phyloP scores from a whole-genome alignment of 1,140 invertebrate genomes.

The Stegodyphus dumicola region DNA sequence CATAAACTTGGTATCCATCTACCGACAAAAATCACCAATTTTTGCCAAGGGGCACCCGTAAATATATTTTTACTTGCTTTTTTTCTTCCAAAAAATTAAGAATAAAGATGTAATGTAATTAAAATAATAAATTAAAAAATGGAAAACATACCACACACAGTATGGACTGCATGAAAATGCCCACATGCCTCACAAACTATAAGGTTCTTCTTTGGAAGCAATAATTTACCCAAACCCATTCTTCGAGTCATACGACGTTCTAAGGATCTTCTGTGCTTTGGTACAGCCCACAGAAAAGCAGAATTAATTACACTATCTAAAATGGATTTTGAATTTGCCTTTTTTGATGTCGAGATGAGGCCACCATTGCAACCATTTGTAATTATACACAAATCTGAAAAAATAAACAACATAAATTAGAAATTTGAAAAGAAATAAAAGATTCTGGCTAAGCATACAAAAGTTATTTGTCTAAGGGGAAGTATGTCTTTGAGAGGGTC shows the following conservation, averaged over 20 bases:
- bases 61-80: too few relatives aligned
- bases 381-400: constrained; percentile 18
- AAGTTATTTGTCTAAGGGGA: too few relatives aligned
- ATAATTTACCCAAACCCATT: constrained; percentile 76
- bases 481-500: too few relatives aligned
- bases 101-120: not conserved
- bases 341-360: not conserved
- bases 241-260: constrained; percentile 79
- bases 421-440: too few relatives aligned
- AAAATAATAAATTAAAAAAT: not conserved
- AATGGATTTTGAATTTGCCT: not conserved
- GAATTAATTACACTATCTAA: constrained; percentile 71
- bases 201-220: constrained; percentile 79
- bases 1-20: too few relatives aligned
- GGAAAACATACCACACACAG: constrained; percentile 78
- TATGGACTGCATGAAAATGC: constrained; percentile 79
- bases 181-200: constrained; percentile 82
- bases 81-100: constrained; percentile 71
- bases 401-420: not conserved
- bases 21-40: too few relatives aligned
- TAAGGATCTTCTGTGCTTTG: constrained; percentile 79
- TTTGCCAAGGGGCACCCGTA: too few relatives aligned
- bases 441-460: too few relatives aligned
- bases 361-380: not conserved
- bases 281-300: constrained; percentile 85